phyloP scores from a whole-genome alignment of 2,113 vertebrate species.

The Mugil cephalus region DNA sequence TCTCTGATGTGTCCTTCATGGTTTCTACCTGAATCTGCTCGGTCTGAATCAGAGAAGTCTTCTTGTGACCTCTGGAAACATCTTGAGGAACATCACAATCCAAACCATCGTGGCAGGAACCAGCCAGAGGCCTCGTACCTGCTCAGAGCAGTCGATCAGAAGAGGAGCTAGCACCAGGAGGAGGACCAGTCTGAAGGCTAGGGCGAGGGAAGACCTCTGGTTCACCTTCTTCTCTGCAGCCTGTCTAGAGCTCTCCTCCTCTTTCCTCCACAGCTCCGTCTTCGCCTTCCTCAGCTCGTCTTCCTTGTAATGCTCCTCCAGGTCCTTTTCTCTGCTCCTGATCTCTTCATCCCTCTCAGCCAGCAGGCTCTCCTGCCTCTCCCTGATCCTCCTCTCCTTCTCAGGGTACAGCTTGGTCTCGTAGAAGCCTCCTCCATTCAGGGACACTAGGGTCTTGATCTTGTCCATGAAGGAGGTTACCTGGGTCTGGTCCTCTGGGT shows the following conservation, averaged over 20 bases:
- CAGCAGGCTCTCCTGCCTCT: slow-evolving; percentile 57
- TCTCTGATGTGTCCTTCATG: no score
- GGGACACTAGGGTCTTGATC: slow-evolving; percentile 68
- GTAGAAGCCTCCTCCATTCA: slow-evolving; percentile 69
- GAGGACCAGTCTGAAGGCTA: accelerated
- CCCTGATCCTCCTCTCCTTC: slow-evolving; percentile 56
- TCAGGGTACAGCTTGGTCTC: slow-evolving; percentile 31
- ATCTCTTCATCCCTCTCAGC: slow-evolving; percentile 35
- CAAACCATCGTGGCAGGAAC: accelerated
- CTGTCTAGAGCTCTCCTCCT: slow-evolving; percentile 54
- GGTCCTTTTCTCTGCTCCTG: not conserved
- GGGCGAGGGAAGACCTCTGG: accelerated
- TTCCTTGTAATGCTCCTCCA: not conserved
- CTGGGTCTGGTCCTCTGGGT: slow-evolving; percentile 31
- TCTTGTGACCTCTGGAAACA: accelerated
- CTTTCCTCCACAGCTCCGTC: slow-evolving; percentile 54
- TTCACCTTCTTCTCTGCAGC: slow-evolving; percentile 24
- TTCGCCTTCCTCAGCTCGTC: slow-evolving; percentile 50
- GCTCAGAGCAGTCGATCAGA: accelerated
- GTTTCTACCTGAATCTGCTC: no score
- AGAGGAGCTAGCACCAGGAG: accelerated
- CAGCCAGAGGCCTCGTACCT: accelerated
- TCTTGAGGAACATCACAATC: not conserved
- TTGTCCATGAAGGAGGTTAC: slow-evolving; percentile 65
- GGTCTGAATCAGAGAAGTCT: not conserved